Evolutionary conservation across 2,888 invertebrate species (phyloP), one percentile per base, ranked within the genome.

Genomic region (Nomada goodeniana): DNA sequence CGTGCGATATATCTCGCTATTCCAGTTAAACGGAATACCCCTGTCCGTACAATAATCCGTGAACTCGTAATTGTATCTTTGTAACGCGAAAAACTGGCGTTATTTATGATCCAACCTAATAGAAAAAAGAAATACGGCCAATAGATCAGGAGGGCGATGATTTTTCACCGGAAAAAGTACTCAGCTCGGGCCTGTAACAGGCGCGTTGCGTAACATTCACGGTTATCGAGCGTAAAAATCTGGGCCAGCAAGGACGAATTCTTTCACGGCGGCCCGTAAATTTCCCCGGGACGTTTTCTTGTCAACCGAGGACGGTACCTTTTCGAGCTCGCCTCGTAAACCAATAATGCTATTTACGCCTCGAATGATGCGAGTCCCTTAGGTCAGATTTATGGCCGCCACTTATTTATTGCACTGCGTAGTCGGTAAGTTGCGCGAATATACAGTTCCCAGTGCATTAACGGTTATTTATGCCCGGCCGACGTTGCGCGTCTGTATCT

Each of bases 311-410:
- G 85, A 80, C 86, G 70, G 80, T 68, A 74, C 55, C 63, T 63
- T 71, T 29, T 44, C 23, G 1, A n/a, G 13, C 26, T 15, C 64
- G 15, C 69, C 47, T 70, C 60, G 89, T 92, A 93, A 93, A 92
- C 91, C 92, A 91, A 93, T 93, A 92, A 93, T 93, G 90, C 92
- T 93, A 92, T 93, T 93, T 93, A 91, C 90, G 90, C 86, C 85
- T 89, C 85, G 87, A 92, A 93, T 93, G 87, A 93, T 93, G 90
- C 88, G 91, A 88, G 86, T 88, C 88, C 88, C 89, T 89, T 81
- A 85, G 74, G 29, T 65, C 70, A 91, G 91, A 93, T 93, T 93
- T 93, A 93, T 88, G 90, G 85, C 73, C 20, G 50, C 10, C 79
- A 70, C 76, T 89, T 90, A 91, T 91, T 91, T 91, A 90, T 87